Evolutionary conservation across 37 sponge, comb jelly and placozoan genomes (phyloP).

Genomic region (Crambe crambe): DNA sequence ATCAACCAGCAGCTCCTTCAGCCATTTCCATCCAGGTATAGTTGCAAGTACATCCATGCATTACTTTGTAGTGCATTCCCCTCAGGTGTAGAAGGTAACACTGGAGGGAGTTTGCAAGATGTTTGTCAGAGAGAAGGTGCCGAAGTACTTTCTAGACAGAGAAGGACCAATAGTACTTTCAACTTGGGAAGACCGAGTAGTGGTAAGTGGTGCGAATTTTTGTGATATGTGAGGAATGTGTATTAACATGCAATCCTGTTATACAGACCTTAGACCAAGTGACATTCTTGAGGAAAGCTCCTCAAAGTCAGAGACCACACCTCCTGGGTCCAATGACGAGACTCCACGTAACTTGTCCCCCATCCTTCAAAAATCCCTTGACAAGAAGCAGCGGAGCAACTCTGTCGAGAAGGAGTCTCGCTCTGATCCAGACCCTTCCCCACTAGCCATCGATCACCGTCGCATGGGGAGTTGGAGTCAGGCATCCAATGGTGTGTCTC

Average conservation of each 20-base stretch:
- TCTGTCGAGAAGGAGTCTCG: background rate
- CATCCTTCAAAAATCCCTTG: background rate
- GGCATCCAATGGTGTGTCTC: background rate
- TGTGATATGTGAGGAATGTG: background rate
- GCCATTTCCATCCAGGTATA: background rate
- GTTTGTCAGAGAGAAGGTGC: background rate
- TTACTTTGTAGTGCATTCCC: slow-evolving; percentile 22
- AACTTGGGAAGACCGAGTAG: slow-evolving; percentile 16
- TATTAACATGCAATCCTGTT: background rate
- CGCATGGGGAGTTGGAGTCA: slow-evolving; percentile 2
- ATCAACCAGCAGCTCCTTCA: background rate
- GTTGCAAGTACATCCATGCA: slow-evolving; percentile 36
- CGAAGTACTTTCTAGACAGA: background rate
- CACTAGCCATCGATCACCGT: background rate
- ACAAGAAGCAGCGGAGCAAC: background rate
- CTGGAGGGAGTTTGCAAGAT: slow-evolving; percentile 31
- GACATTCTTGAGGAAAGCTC: background rate
- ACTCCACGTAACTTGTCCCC: background rate
- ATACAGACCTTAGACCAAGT: background rate
- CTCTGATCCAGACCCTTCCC: background rate
- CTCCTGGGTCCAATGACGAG: background rate
- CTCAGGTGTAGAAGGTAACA: background rate
- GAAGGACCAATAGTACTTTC: slow-evolving; percentile 23
- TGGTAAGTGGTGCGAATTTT: background rate
- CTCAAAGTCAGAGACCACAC: background rate